phyloP scores from a whole-genome alignment of 2,797 vertebrate genomes.

The Neosilurus hyrtlii region DNA sequence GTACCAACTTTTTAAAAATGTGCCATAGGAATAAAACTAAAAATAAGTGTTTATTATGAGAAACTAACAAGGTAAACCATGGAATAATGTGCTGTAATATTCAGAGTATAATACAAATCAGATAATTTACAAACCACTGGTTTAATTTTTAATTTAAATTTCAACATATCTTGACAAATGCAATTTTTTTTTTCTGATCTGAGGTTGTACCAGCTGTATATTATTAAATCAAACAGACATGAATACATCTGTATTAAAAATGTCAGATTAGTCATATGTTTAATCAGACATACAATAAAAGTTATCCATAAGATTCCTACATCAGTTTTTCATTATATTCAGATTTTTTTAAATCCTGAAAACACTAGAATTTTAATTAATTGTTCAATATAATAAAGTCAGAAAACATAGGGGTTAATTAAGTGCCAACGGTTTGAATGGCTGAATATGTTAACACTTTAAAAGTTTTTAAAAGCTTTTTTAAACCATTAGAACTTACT shows the following conservation, averaged over 20 bases:
- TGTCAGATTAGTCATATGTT: not conserved
- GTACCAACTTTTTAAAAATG: too few species aligned
- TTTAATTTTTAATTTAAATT: too few species aligned
- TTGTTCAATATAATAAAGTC: not conserved
- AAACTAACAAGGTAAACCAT: too few species aligned
- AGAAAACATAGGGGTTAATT: not conserved
- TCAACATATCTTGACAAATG: too few species aligned
- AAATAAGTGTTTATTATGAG: too few species aligned
- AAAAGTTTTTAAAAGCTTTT: not conserved
- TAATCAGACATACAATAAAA: not conserved
- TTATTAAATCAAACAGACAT: not conserved
- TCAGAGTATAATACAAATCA: too few species aligned
- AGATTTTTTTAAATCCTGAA: not conserved
- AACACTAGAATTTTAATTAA: not conserved
- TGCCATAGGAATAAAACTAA: too few species aligned
- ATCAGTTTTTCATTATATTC: not conserved
- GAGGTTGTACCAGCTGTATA: slow-evolving; percentile 47
- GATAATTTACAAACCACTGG: too few species aligned
- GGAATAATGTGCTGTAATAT: too few species aligned
- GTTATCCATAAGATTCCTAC: not conserved
- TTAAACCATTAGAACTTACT: not conserved
- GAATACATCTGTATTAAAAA: not conserved
- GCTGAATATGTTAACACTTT: not conserved
- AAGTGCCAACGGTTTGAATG: not conserved
- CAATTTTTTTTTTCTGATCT: too few species aligned